A percentile compares a stretch with the other conserved stretches of the same genome.
phyloP scores from a whole-genome alignment of 2,888 invertebrate species.

The Meteorus colon region DNA sequence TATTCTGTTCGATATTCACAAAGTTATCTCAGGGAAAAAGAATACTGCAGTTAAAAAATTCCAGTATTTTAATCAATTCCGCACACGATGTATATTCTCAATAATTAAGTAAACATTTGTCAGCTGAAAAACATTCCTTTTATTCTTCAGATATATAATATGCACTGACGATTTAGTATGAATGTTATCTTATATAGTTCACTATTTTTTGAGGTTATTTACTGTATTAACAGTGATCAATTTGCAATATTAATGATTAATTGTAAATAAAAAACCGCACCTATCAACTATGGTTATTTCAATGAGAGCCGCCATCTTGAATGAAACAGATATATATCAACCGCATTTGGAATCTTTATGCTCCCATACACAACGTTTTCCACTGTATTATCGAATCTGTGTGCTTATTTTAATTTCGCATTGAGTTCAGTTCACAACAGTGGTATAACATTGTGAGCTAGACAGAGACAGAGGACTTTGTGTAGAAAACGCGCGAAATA shows the following conservation, averaged over 20 bases:
- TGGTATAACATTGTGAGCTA: neutral
- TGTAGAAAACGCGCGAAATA: neutral
- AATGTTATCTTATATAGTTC: neutral
- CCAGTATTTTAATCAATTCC: neutral
- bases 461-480: neutral
- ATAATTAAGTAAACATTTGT: slow-evolving; percentile 48
- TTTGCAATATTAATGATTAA: slow-evolving; percentile 23
- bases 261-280: slow-evolving; percentile 37
- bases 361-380: neutral
- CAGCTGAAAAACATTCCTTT: slow-evolving; percentile 49
- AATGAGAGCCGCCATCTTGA: slow-evolving; percentile 41
- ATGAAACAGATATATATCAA: neutral
- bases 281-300: slow-evolving; percentile 24
- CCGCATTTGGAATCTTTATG: neutral
- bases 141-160: slow-evolving; percentile 6
- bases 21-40: neutral
- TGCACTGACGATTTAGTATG: slow-evolving; percentile 1
- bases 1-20: neutral
- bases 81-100: slow-evolving; percentile 27
- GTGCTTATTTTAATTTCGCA: neutral
- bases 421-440: neutral
- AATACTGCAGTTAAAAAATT: neutral
- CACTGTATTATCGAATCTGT: neutral
- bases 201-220: neutral
- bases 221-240: slow-evolving; percentile 21